Evolutionary conservation across 2,113 vertebrate genomes (phyloP).

Genomic region (Pomatorhinus ruficollis): DNA sequence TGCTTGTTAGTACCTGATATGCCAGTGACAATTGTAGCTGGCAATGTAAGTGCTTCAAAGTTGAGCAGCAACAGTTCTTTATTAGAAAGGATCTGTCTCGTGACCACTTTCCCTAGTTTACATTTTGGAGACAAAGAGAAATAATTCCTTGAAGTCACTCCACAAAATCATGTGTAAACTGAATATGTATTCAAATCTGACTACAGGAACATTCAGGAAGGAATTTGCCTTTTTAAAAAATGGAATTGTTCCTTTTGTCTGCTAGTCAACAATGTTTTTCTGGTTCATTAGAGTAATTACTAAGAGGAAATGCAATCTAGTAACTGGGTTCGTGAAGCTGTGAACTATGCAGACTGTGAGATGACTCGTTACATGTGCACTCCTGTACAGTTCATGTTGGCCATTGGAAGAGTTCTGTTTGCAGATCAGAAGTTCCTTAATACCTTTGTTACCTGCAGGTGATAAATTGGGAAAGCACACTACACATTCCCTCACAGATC

Average conservation of each 20-base stretch:
- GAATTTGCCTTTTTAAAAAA: neutral
- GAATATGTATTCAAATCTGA: neutral
- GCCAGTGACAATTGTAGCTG: neutral
- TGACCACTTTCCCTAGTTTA: neutral
- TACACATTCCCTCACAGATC: constrained; percentile 93
- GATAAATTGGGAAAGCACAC: constrained; percentile 96
- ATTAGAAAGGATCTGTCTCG: neutral
- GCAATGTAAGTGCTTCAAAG: neutral
- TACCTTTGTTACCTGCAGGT: constrained; percentile 78
- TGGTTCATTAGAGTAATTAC: neutral
- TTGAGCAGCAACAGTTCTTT: neutral
- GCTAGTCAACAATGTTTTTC: neutral
- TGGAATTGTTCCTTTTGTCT: neutral
- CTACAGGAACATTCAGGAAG: neutral
- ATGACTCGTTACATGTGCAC: accelerated
- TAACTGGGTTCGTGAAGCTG: neutral
- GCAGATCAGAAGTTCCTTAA: neutral
- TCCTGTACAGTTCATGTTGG: neutral
- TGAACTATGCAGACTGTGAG: neutral
- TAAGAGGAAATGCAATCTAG: neutral
- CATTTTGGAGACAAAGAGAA: neutral
- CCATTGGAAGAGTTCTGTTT: neutral
- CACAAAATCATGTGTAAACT: neutral
- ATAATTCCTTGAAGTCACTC: neutral
- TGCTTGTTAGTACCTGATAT: neutral